Evolutionary conservation across 2,113 vertebrate species (phyloP), one percentile per base, ranked within the genome.

Genomic region (Rhadina sibilatrix): DNA sequence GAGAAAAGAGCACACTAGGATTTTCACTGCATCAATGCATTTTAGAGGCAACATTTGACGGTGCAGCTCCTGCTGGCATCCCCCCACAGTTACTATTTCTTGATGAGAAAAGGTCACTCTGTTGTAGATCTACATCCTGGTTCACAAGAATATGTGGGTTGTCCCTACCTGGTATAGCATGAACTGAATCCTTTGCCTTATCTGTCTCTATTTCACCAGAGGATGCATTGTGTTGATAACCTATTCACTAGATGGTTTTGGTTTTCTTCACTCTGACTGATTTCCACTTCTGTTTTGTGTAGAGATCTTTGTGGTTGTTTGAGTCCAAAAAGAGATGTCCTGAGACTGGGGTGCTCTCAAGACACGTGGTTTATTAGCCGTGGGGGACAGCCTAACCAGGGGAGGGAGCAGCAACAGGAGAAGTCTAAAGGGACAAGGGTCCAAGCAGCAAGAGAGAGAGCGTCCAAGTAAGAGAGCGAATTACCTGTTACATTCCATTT

Each of bases 111-210:
- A 61, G 1, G 12, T 50, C 53, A 53, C 11, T 53, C 9, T 57
- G 20, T 44, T 44, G 33, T 24, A 59, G 42, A 57, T 14, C n/a
- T 70, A 11, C 3, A 6, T 68, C 30, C 18, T 44, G 2, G 12
- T 40, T 42, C 81, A 38, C 38, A 52, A 16, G 54, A 85, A 57
- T 66, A 49, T 5, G 4, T 49, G 15, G 6, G 6, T 25, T 68
- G 25, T 40, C 31, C 23, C 22, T 63, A 11, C 4, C 25, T 61
- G 24, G 10, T 28, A 11, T 4, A 81, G 23, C 0, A 0, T 23
- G 69, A 89, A 69, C 35, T 14, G 60, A 79, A 74, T 64, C 22
- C 15, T 92, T 10, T 6, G 5, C 21, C 66, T 50, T 38, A 85
- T 18, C 27, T 74, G 16, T 21, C 47, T 76, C 31, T 35, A 5